A percentile compares a stretch with the other conserved stretches of the same genome.
phyloP scores from a whole-genome alignment of 2,113 vertebrate species.

The Mohoua ochrocephala region DNA sequence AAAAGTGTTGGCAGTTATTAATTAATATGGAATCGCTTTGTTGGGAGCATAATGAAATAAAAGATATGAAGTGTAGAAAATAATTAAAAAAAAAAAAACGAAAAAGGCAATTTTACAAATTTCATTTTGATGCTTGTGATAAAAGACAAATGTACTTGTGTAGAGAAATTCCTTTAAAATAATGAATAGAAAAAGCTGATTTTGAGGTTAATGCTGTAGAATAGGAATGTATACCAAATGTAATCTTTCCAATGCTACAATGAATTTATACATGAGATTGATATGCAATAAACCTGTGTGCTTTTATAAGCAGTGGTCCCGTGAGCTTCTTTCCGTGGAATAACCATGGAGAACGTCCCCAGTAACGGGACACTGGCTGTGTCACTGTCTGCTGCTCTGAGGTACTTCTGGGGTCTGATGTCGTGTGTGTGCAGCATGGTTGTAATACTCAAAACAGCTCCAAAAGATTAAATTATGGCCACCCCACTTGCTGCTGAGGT shows the following conservation, averaged over 20 bases:
- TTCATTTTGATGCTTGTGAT: conserved; percentile 91
- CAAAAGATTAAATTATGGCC: neutral
- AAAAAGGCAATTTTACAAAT: conserved; percentile 72
- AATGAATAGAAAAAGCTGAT: conserved; percentile 84
- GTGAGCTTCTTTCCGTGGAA: conserved; percentile 32
- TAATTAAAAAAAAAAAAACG: conserved; percentile 71
- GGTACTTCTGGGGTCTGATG: accelerated
- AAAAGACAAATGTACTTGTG: conserved; percentile 86
- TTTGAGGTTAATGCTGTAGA: conserved; percentile 97
- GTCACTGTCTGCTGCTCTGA: accelerated
- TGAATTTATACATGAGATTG: conserved; percentile 99
- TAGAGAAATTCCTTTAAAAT: conserved; percentile 86
- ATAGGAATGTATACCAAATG: conserved; percentile 99
- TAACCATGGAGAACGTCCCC: accelerated
- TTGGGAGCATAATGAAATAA: conserved; percentile 62
- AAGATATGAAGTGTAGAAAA: conserved; percentile 65
- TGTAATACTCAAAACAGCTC: neutral
- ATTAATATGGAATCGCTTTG: conserved; percentile 78
- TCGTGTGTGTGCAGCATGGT: accelerated
- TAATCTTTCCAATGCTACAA: conserved; percentile 98
- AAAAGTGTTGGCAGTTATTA: conserved; percentile 72
- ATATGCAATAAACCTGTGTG: conserved; percentile 99
- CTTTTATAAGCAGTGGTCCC: conserved; percentile 82
- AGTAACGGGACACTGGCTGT: accelerated
- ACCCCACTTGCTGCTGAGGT: neutral